Base-by-base conservation (phyloP, 2,797 vertebrate genomes). In the Girardinus metallicus region DNA sequence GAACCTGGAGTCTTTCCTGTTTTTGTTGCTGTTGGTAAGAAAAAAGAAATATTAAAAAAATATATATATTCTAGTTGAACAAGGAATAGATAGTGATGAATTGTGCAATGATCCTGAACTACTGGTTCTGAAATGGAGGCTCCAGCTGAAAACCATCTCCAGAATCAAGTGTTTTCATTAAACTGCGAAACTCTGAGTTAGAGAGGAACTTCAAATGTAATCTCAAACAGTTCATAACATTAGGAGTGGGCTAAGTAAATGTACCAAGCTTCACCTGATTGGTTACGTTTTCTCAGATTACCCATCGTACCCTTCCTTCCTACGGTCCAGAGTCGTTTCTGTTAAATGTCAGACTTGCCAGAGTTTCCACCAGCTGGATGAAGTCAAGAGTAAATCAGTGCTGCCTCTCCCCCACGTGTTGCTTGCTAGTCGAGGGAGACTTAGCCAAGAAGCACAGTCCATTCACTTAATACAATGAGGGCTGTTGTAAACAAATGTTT, bases 1-100 rank as follows among this genome's bases (percentile, higher is more conserved):
- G 97, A 93, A 44, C 96, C 96, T 0, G 96, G 93, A 0, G 97
- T 96, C 87, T 99, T 99, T 85, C 95, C 98, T 29, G 98, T 97
- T 95, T 97, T 99, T 86, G 96, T 95, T 85, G 99, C 98, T 99
- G 92, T 86, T 82, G 26, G 87, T 72, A 74, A 88, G 73, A 1
- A 36, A 0, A 1, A 88, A 7, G 80, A 70, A 71, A 2, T 74
- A 29, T 85, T 29, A 81, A 31, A 36, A 70, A 9, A 57, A 18
- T n/a, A n/a, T n/a, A n/a, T n/a, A 4, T 11, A 15, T 10, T 9
- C 21, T 3, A 3, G 9, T 53, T 53, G 8, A 53, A 10, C 23
- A 26, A 26, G 72, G n/a, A 53, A 6, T 16, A 55, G 21, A 15
- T 8, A 16, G 18, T 41, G 29, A 73, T 73, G 15, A 15, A 39